These are phyloP conservation scores for Zoanthus sansibaricus DNA, from an alignment of 92 coral and sea anemone species.

Conservation along the genomic window DNA sequence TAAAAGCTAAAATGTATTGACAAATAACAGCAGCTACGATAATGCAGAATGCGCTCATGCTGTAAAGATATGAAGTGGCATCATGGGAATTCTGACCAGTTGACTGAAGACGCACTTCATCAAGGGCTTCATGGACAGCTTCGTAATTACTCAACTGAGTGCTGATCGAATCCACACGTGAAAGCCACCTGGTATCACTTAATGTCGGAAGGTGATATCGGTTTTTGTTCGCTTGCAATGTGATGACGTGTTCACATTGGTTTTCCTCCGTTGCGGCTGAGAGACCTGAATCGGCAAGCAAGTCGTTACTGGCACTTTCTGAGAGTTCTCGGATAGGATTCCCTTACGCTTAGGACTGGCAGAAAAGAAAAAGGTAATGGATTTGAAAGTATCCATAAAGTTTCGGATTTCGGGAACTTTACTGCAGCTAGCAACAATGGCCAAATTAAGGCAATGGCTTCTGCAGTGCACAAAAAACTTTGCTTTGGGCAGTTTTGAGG, in stretches of 20 bases:
- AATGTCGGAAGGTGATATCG: conserved; percentile 43
- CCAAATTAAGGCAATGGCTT: conserved; percentile 59
- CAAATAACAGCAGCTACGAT: conserved; percentile 38
- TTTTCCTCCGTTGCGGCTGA: conserved; percentile 33
- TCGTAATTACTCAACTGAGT: conserved; percentile 6
- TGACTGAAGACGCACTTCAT: conserved; percentile 46
- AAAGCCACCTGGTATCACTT: conserved; percentile 45
- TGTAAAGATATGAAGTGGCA: conserved; percentile 41
- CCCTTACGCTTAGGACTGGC: conserved; percentile 51
- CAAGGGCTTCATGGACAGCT: conserved; percentile 41
- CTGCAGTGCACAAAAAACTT: conserved; percentile 1
- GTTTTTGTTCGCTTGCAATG: conserved; percentile 20
- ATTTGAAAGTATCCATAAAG: conserved; percentile 52
- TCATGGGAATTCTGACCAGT: conserved; percentile 51
- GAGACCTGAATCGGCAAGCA: conserved; percentile 27
- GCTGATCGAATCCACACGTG: conserved; percentile 47
- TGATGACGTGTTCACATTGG: conserved; percentile 27
- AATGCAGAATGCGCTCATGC: conserved; percentile 49
- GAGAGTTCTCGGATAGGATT: conserved; percentile 41
- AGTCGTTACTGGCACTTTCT: background rate
- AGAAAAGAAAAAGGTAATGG: conserved; percentile 51
- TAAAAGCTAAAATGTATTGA: conserved; percentile 45
- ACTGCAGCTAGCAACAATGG: conserved; percentile 59
- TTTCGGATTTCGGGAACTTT: conserved; percentile 54
- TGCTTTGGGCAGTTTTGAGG: conserved; percentile 11